Evolutionary conservation across 1,140 invertebrate species (phyloP).

Genomic region (Cotesia typhae): DNA sequence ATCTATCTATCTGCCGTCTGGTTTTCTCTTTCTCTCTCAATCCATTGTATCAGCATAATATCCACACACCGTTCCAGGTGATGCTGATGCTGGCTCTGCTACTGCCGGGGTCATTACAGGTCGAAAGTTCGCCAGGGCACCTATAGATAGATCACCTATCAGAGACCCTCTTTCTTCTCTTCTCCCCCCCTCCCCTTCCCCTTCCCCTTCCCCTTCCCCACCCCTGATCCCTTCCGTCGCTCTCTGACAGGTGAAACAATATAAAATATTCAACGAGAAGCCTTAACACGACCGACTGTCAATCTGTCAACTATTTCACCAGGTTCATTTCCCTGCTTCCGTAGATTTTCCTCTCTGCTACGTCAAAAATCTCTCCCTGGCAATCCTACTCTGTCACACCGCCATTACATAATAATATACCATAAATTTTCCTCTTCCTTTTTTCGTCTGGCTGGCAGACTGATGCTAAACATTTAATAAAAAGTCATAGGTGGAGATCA

Average conservation of each 20-base stretch:
- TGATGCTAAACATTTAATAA: no score
- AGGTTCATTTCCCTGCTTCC: slow-evolving; percentile 24
- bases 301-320: slow-evolving; percentile 58
- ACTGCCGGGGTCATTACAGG: slow-evolving; percentile 53
- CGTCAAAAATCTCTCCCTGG: not conserved
- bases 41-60: no score
- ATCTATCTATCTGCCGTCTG: no score
- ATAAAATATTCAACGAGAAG: slow-evolving; percentile 57
- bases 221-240: slow-evolving; percentile 39
- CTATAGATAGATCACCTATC: slow-evolving; percentile 47
- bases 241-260: slow-evolving; percentile 58
- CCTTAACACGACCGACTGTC: slow-evolving; percentile 58
- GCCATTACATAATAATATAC: not conserved
- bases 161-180: no score
- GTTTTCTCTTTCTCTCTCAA: no score
- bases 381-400: slow-evolving; percentile 14
- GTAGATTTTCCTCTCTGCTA: not conserved
- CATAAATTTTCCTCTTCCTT: not conserved
- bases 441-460: not conserved
- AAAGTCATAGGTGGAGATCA: no score
- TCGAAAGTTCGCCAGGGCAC: slow-evolving; percentile 59
- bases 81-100: slow-evolving; percentile 12
- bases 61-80: slow-evolving; percentile 9
- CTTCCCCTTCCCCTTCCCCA: slow-evolving; percentile 40
- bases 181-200: slow-evolving; percentile 34